Conservation (phyloP, 2,113 vertebrate genomes). For the Abramis brama region DNA sequence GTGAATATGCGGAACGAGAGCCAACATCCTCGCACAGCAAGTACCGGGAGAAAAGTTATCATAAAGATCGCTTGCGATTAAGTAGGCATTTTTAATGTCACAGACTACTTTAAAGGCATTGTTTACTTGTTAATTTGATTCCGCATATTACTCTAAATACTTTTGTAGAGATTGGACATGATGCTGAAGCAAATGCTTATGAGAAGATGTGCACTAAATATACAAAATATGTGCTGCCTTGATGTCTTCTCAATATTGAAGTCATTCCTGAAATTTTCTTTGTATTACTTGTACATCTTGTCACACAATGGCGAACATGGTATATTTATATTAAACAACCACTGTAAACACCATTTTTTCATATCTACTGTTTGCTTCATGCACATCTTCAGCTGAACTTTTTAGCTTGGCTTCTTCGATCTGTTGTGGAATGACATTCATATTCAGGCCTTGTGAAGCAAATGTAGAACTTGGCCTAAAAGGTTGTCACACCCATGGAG, state of each 20-base stretch:
- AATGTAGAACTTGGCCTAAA: background rate
- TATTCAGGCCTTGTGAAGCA: background rate
- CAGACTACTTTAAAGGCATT: background rate
- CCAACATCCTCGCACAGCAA: constrained; percentile 1
- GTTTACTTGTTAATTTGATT: background rate
- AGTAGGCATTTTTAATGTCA: background rate
- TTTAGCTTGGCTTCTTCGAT: background rate
- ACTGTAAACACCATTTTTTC: background rate
- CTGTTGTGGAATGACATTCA: background rate
- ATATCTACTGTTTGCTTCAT: background rate
- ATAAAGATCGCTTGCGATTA: background rate
- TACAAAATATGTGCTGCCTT: background rate
- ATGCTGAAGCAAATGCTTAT: background rate
- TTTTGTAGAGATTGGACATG: background rate
- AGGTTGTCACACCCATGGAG: background rate
- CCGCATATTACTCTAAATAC: background rate
- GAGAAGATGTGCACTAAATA: background rate
- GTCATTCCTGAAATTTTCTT: background rate
- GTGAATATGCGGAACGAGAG: constrained; percentile 16
- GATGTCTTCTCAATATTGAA: background rate
- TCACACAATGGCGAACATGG: background rate
- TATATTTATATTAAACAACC: background rate
- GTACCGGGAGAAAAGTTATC: background rate
- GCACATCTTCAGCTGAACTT: background rate
- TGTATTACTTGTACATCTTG: background rate